A percentile compares a stretch with the other conserved stretches of the same genome.
Evolutionary conservation across 2,888 invertebrate species (phyloP).

Genomic region (Drosophila melanosoma): DNA sequence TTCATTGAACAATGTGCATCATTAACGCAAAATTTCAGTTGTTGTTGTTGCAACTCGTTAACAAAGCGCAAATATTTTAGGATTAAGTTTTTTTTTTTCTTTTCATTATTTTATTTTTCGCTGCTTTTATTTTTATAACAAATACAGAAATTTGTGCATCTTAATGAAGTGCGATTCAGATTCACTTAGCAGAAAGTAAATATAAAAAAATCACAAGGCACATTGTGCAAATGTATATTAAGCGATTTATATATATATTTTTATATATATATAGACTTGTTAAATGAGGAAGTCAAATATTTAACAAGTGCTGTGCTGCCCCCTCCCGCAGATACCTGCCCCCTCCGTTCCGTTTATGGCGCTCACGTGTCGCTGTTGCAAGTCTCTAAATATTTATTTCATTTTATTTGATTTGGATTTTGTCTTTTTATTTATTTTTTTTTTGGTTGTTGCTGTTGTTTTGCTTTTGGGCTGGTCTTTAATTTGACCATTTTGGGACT

Average conservation of each 20-base stretch:
- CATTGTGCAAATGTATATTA: constrained; percentile 40
- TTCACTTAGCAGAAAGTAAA: constrained; percentile 45
- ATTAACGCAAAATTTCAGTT: constrained; percentile 64
- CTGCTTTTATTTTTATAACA: constrained; percentile 68
- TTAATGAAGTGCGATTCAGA: constrained; percentile 79
- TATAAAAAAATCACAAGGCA: constrained; percentile 4
- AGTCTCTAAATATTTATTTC: constrained; percentile 28
- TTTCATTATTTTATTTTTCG: constrained; percentile 29
- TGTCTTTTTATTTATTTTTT: not conserved
- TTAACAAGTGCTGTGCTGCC: constrained; percentile 59
- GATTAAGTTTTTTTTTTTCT: constrained; percentile 54
- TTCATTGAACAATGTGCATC: constrained; percentile 80
- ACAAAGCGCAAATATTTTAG: constrained; percentile 80
- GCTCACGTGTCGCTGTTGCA: constrained; percentile 70
- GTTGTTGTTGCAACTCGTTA: constrained; percentile 59
- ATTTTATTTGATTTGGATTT: constrained; percentile 34
- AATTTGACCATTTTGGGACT: constrained; percentile 71
- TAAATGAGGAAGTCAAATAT: constrained; percentile 77
- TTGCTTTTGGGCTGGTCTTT: constrained; percentile 69
- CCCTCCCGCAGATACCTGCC: constrained; percentile 9
- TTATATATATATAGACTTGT: constrained; percentile 25
- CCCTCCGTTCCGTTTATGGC: constrained; percentile 49
- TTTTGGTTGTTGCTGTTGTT: constrained; percentile 7
- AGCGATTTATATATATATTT: constrained; percentile 5
- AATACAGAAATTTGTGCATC: constrained; percentile 55